Evolutionary conservation across 2,888 invertebrate genomes (phyloP).

Genomic region (Ischnura elegans): DNA sequence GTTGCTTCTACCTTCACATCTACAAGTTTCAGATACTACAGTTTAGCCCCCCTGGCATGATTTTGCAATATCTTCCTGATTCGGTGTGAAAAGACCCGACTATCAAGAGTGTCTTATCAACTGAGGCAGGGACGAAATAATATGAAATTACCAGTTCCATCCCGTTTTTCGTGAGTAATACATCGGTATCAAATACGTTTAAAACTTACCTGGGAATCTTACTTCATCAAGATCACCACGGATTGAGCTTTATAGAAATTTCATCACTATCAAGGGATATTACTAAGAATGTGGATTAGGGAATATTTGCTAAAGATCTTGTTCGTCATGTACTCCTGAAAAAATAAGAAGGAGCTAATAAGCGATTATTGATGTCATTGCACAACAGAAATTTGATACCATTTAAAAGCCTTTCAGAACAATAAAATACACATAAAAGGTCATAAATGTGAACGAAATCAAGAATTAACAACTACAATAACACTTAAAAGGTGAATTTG

Average conservation of each 20-base stretch:
- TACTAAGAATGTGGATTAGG: background rate
- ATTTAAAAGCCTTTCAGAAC: background rate
- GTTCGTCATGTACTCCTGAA: slow-evolving; percentile 9
- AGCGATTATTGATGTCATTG: background rate
- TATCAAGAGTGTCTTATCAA: too few relatives aligned
- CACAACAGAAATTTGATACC: background rate
- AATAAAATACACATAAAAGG: background rate
- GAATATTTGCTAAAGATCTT: background rate
- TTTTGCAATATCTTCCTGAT: too few relatives aligned
- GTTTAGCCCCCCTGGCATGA: too few relatives aligned
- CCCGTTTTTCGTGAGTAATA: background rate
- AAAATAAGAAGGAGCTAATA: background rate
- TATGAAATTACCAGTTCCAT: too few relatives aligned
- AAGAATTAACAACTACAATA: background rate
- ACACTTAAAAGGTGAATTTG: background rate
- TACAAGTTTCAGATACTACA: too few relatives aligned
- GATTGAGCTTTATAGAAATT: slow-evolving; percentile 45
- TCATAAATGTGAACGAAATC: background rate
- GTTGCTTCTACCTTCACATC: too few relatives aligned
- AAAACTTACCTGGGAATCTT: slow-evolving; percentile 53
- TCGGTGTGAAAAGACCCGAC: too few relatives aligned
- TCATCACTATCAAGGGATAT: slow-evolving; percentile 29
- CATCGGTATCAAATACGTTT: background rate
- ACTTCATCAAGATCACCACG: slow-evolving; percentile 9
- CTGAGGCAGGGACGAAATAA: too few relatives aligned